Base-by-base conservation (phyloP, 2,797 vertebrate genomes). In the Sebastes hopkinsi region DNA sequence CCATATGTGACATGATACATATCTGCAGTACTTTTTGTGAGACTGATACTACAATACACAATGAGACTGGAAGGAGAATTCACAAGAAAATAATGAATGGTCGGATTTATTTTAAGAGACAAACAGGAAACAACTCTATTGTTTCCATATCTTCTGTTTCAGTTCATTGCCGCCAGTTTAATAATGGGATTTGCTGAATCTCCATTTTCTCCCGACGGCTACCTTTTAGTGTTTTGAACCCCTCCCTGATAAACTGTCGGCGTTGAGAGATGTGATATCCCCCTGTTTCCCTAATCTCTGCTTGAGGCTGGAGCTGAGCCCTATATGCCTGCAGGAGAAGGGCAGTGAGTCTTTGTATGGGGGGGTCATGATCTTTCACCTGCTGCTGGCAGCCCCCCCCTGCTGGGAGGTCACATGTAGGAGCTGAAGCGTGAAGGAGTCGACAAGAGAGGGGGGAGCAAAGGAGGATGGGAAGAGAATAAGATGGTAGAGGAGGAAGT, bases 281-380 rank as follows among this genome's bases (percentile, higher is more conserved):
- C 64, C 69, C 67, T 61, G 66, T 85, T 90, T 86, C 69, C 80
- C 66, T 80, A 70, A 92, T 88, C 81, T 79, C 69, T 60, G 72
- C 86, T 82, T n/a, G 59, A 74, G 64, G 81, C 82, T 52, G 22
- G 29, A 80, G 84, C 78, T 67, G 25, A 84, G 75, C 68, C 68
- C 30, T 81, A 46, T 46, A 55, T 64, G 78, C 75, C 79, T 42
- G 36, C 77, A 42, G 77, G 69, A 81, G 52, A 62, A 81, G 79
- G 80, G 81, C 69, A 84, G 62, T 6, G 34, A 50, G 83, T 67
- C 81, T 91, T 92, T 92, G 87, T 91, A 46, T 73, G 36, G 18
- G 20, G 67, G 87, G 91, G 89, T 93, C 85, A 75, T 13, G 84
- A 93, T 84, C 91, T 93, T 94, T 94, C 89, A 94, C 91, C 91